phyloP scores from a whole-genome alignment of 2,888 invertebrate genomes.

The Sinotaia quadrata region DNA sequence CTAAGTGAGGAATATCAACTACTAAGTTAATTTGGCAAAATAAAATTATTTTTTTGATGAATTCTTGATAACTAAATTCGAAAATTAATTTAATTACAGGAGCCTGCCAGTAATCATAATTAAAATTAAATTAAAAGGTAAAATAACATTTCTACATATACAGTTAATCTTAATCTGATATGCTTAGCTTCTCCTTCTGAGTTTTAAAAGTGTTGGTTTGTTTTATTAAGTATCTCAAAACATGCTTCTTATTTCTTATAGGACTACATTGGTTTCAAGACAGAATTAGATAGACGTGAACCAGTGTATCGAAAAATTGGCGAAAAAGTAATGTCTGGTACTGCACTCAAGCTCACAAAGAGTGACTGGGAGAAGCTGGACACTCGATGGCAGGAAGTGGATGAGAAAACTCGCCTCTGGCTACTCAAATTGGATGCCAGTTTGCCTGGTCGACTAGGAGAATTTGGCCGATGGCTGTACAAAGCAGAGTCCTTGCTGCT shows the following conservation, averaged over 20 bases:
- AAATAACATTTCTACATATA: not conserved
- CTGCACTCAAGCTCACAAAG: conserved; percentile 85
- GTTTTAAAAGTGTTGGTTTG: not conserved
- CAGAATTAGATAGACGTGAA: conserved; percentile 83
- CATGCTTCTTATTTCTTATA: conserved; percentile 65
- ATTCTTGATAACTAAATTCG: too few relatives aligned
- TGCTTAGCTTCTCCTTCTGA: not conserved
- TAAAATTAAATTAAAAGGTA: not conserved
- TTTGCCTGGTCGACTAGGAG: conserved; percentile 88
- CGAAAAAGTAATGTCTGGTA: conserved; percentile 85
- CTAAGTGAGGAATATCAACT: too few relatives aligned
- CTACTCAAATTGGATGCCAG: conserved; percentile 89
- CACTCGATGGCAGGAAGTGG: conserved; percentile 85
- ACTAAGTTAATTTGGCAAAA: too few relatives aligned
- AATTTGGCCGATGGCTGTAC: conserved; percentile 91
- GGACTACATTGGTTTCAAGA: conserved; percentile 85
- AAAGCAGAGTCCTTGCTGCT: conserved; percentile 77
- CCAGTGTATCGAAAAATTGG: conserved; percentile 84
- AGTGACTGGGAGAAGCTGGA: conserved; percentile 90
- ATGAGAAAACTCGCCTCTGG: conserved; percentile 78
- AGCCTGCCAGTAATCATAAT: too few relatives aligned
- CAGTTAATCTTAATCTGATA: not conserved
- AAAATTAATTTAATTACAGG: too few relatives aligned
- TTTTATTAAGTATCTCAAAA: not conserved
- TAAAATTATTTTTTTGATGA: too few relatives aligned